These are phyloP conservation scores for Callyntrura sp. DNA, from an alignment of 2,888 invertebrate genomes.

Conservation along the genomic window DNA sequence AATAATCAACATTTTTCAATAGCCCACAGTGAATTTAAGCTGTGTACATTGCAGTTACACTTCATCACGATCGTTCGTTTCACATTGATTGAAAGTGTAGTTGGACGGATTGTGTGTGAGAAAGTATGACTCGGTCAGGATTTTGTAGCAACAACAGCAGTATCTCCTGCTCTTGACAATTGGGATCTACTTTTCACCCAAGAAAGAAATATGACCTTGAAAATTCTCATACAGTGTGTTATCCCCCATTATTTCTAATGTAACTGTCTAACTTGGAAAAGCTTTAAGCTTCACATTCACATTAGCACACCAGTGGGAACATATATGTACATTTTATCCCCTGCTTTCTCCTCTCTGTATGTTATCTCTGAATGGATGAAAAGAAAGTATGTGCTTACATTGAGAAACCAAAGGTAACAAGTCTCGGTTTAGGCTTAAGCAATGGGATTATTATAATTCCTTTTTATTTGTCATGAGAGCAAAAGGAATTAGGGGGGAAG, in stretches of 20 bases:
- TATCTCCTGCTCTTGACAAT: neutral
- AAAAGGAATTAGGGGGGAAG: neutral
- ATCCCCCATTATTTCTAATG: neutral
- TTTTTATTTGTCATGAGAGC: neutral
- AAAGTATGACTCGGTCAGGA: conserved; percentile 17
- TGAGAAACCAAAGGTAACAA: no score
- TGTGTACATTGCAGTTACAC: no score
- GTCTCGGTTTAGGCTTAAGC: no score
- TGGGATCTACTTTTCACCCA: neutral
- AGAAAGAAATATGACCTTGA: neutral
- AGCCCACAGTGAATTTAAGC: no score
- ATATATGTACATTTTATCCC: neutral
- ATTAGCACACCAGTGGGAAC: neutral
- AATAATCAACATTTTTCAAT: no score
- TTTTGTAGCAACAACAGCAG: neutral
- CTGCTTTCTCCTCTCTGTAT: neutral
- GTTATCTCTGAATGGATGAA: neutral
- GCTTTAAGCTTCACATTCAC: neutral
- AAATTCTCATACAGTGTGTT: conserved; percentile 6
- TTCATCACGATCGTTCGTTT: neutral
- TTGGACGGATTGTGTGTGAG: neutral
- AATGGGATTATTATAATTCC: no score
- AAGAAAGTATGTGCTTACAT: neutral
- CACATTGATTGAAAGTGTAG: neutral
- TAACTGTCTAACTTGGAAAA: neutral